A percentile compares a stretch with the other conserved stretches of the same genome.
These are phyloP conservation scores for Aleadryas rufinucha DNA, from an alignment of 2,113 vertebrate species.

Conservation along the genomic window DNA sequence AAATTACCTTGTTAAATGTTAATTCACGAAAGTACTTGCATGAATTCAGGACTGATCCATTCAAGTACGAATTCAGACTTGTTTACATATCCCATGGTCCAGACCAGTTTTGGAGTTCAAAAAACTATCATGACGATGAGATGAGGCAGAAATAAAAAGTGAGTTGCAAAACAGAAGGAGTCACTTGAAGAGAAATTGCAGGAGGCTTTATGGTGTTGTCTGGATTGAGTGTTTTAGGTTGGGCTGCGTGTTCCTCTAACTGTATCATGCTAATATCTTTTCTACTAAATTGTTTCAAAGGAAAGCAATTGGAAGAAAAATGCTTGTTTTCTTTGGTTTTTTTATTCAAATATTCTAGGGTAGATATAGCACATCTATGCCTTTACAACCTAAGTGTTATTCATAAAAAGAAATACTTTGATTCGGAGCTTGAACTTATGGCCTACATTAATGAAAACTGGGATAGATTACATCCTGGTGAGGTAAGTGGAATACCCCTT, in stretches of 20 bases:
- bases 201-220: neutral
- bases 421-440: slow-evolving; percentile 96
- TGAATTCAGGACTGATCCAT: neutral
- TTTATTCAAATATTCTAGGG: slow-evolving; percentile 76
- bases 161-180: neutral
- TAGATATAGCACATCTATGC: slow-evolving; percentile 95
- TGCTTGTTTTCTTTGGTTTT: neutral
- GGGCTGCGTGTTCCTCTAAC: neutral
- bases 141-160: neutral
- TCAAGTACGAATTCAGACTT: neutral
- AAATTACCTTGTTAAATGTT: neutral
- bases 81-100: neutral
- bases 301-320: neutral
- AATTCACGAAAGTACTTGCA: neutral
- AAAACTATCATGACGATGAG: neutral
- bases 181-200: neutral
- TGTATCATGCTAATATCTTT: neutral
- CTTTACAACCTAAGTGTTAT: slow-evolving; percentile 98
- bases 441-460: slow-evolving; percentile 96
- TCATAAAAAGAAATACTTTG: slow-evolving; percentile 99
- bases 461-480: slow-evolving; percentile 92
- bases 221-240: neutral
- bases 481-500: slow-evolving; percentile 74
- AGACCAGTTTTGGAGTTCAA: neutral
- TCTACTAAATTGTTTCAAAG: neutral